phyloP scores from a whole-genome alignment of 2,797 vertebrate genomes.

The Mormyrops boulengeri region DNA sequence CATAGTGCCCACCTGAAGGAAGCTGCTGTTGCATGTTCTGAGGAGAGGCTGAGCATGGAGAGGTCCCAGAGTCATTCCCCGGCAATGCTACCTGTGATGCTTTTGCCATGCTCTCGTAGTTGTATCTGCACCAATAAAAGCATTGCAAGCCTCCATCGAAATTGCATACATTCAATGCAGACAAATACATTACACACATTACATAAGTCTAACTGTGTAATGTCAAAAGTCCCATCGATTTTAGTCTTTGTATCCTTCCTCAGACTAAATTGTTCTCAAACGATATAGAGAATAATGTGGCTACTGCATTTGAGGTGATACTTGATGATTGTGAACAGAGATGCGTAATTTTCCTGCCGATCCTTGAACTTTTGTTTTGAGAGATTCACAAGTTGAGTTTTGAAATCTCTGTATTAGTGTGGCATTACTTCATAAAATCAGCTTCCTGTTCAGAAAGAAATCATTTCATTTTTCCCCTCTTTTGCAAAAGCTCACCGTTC shows the following conservation, averaged over 20 bases:
- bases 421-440: neutral
- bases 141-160: neutral
- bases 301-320: neutral
- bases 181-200: neutral
- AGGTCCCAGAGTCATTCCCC: constrained; percentile 22
- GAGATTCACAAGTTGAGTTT: neutral
- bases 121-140: constrained; percentile 26
- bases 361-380: too few relatives aligned
- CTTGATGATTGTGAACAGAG: too few relatives aligned
- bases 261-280: neutral
- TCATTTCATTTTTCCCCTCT: neutral
- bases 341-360: neutral
- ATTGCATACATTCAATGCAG: neutral
- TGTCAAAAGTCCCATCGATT: neutral
- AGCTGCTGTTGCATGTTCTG: constrained; percentile 13
- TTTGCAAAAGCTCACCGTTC: constrained; percentile 49
- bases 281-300: neutral
- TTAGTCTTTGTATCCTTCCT: neutral
- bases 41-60: constrained; percentile 23
- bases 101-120: constrained; percentile 27
- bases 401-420: neutral
- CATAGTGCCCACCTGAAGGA: constrained; percentile 20
- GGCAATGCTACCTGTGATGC: neutral
- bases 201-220: neutral
- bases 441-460: neutral